Evolutionary conservation across 2,113 vertebrate species (phyloP).

Genomic region (Mobula hypostoma): DNA sequence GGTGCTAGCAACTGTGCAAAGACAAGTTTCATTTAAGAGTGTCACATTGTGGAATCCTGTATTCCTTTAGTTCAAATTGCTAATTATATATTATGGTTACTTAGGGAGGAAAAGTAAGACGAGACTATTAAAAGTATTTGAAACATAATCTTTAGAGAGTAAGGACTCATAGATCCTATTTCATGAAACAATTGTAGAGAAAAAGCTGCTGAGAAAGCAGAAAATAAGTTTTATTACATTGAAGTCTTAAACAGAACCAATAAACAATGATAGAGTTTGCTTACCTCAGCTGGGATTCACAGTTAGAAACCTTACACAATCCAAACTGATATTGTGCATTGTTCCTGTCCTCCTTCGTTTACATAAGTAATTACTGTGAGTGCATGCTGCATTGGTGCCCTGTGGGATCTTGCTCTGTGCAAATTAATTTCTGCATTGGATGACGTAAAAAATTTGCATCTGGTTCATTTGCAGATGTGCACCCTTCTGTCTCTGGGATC

Average conservation of each 20-base stretch:
- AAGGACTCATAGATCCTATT: neutral
- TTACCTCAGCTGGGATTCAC: neutral
- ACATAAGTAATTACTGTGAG: too few species aligned
- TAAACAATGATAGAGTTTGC: neutral
- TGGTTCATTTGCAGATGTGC: neutral
- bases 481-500: too few species aligned
- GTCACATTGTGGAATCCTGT: neutral
- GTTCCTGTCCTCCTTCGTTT: neutral
- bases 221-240: neutral
- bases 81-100: conserved; percentile 23
- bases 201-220: neutral
- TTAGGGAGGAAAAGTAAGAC: neutral
- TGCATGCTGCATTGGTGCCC: neutral
- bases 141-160: neutral
- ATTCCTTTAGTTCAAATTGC: neutral
- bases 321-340: neutral
- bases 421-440: neutral
- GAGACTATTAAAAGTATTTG: neutral
- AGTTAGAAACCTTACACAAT: neutral
- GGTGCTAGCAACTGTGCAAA: neutral
- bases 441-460: neutral
- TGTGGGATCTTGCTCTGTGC: neutral
- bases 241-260: neutral
- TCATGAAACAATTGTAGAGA: neutral
- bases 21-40: conserved; percentile 21